A percentile compares a stretch with the other conserved stretches of the same genome.
Conservation (phyloP, 2,888 invertebrate genomes). For the Chaetogeoica ovagalla region DNA sequence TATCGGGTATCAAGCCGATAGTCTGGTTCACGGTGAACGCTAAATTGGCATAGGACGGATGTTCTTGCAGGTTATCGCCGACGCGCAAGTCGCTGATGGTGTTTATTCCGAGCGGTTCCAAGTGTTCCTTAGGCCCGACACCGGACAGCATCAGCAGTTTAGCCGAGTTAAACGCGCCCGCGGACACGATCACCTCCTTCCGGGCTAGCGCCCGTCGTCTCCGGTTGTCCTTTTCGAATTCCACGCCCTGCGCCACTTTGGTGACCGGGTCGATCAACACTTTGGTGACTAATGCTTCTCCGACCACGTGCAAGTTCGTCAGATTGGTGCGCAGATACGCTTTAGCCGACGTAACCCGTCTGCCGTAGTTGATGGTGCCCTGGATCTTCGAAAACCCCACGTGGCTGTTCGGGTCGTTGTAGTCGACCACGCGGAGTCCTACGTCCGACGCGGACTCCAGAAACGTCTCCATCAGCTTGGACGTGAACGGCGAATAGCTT, state of each 20-base stretch:
- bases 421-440: conserved; percentile 65
- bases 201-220: conserved; percentile 63
- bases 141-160: conserved; percentile 82
- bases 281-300: conserved; percentile 64
- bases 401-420: conserved; percentile 57
- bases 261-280: conserved; percentile 63
- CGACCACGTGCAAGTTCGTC: conserved; percentile 67
- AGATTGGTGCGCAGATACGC: conserved; percentile 65
- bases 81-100: conserved; percentile 66
- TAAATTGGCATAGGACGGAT: conserved; percentile 67
- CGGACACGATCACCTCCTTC: conserved; percentile 74
- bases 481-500: conserved; percentile 59
- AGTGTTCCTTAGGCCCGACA: conserved; percentile 67
- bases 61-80: conserved; percentile 64
- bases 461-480: conserved; percentile 69
- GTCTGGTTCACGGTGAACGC: conserved; percentile 67
- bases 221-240: conserved; percentile 62
- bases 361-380: conserved; percentile 60
- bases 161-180: conserved; percentile 78
- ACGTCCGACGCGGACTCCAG: conserved; percentile 70
- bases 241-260: conserved; percentile 64
- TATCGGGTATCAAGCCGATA: conserved; percentile 60
- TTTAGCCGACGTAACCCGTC: conserved; percentile 63
- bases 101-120: conserved; percentile 63
- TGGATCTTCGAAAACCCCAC: conserved; percentile 64